Percentiles rank a stretch among this genome's conserved stretches.
Conservation (phyloP, 2,888 invertebrate genomes). For the Ennomos erosarius region DNA sequence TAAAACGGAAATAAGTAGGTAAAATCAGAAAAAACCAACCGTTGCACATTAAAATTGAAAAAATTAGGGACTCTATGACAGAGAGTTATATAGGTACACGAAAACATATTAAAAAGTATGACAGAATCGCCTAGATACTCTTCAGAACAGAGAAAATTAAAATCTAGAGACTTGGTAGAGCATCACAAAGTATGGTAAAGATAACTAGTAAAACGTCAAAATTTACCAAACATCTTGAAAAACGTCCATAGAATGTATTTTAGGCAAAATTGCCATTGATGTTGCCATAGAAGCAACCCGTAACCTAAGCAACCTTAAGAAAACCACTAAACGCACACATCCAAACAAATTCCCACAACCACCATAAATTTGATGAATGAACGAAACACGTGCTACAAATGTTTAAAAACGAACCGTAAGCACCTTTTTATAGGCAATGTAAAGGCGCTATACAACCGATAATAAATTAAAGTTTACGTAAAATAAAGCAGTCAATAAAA, state of each 20-base stretch:
- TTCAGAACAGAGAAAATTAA: not conserved
- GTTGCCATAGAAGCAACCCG: slow-evolving; percentile 13
- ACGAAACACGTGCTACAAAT: slow-evolving; percentile 84
- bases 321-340: slow-evolving; percentile 61
- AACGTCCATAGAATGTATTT: slow-evolving; percentile 26
- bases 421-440: slow-evolving; percentile 85
- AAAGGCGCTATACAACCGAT: slow-evolving; percentile 81
- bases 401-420: slow-evolving; percentile 83
- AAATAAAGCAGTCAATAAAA: slow-evolving; percentile 84
- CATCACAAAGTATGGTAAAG: not conserved
- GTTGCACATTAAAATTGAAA: too few relatives aligned
- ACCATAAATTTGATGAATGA: slow-evolving; percentile 85
- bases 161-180: slow-evolving; percentile 1
- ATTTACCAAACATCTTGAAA: not conserved
- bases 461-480: slow-evolving; percentile 85
- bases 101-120: not conserved
- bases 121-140: not conserved
- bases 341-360: slow-evolving; percentile 81
- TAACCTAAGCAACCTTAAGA: slow-evolving; percentile 42
- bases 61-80: too few relatives aligned
- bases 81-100: not conserved
- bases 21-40: too few relatives aligned
- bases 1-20: too few relatives aligned
- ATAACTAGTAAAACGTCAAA: not conserved
- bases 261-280: slow-evolving; percentile 8